These are phyloP conservation scores for Drosophila pegasa DNA, from an alignment of 2,888 invertebrate genomes.

Conservation along the genomic window DNA sequence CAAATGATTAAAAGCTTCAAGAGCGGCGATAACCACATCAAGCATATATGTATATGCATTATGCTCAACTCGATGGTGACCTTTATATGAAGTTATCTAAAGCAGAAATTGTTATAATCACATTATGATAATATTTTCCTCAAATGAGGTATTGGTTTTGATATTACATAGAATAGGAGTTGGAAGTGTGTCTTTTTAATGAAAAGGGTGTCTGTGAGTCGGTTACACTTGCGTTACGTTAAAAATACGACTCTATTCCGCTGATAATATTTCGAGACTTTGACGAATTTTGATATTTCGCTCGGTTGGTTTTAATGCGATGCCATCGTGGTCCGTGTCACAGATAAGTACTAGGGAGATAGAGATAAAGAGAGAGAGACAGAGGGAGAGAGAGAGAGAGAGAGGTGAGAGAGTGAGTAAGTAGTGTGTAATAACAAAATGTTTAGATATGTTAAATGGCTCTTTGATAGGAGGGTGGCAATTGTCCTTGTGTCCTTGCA, in stretches of 20 bases:
- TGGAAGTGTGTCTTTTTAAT: not conserved
- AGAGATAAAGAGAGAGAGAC: not conserved
- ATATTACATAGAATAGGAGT: not conserved
- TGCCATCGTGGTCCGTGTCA: slow-evolving; percentile 36
- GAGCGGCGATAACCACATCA: too few species aligned
- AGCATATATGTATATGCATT: too few species aligned
- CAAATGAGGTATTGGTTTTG: not conserved
- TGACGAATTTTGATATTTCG: slow-evolving; percentile 68
- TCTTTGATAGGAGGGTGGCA: not conserved
- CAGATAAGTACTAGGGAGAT: slow-evolving; percentile 1
- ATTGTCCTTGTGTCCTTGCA: not conserved
- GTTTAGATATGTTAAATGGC: slow-evolving; percentile 44
- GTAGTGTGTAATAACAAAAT: slow-evolving; percentile 47
- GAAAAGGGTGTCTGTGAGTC: not conserved
- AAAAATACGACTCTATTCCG: slow-evolving; percentile 71
- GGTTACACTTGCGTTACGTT: not conserved
- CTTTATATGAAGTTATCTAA: too few species aligned
- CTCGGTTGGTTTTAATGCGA: slow-evolving; percentile 73
- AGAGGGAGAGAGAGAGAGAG: slow-evolving; percentile 10
- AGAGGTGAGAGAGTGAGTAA: slow-evolving; percentile 15
- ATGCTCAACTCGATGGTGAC: too few species aligned
- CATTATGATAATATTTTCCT: too few species aligned
- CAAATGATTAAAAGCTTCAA: too few species aligned
- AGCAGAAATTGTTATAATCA: too few species aligned
- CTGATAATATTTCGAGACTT: slow-evolving; percentile 66